Percentiles rank a stretch among this genome's conserved stretches.
Conservation (phyloP, 2,113 vertebrate genomes). For the Bujurquina vittata region DNA sequence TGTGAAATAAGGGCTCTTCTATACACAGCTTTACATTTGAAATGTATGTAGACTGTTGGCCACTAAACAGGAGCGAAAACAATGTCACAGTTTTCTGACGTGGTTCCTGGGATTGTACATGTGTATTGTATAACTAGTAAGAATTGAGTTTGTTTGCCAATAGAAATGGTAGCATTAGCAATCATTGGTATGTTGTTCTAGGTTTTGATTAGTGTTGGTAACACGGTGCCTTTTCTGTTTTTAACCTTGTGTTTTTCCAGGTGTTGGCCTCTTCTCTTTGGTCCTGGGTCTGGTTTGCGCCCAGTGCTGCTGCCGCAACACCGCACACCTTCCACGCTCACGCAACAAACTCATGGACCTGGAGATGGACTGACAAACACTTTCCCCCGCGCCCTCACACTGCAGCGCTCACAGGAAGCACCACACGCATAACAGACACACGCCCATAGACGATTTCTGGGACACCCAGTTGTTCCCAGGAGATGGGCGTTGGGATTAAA, state of each 20-base stretch:
- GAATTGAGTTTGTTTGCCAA: rapidly evolving
- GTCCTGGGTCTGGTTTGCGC: conserved; percentile 92
- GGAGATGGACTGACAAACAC: conserved; percentile 91
- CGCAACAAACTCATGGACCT: conserved; percentile 90
- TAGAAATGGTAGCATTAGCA: rapidly evolving
- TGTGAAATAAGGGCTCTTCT: background rate
- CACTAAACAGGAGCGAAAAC: background rate
- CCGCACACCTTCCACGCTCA: conserved; percentile 83
- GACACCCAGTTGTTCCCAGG: conserved; percentile 66
- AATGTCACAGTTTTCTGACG: background rate
- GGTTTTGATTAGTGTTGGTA: background rate
- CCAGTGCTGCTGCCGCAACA: conserved; percentile 91
- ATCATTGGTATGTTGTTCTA: rapidly evolving
- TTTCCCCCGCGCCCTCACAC: conserved; percentile 62
- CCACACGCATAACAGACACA: conserved; percentile 48
- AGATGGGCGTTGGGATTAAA: conserved; percentile 63
- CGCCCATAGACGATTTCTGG: conserved; percentile 68
- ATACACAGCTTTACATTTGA: background rate
- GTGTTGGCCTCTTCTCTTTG: conserved; percentile 89
- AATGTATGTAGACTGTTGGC: background rate
- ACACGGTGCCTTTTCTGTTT: background rate
- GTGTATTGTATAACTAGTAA: background rate
- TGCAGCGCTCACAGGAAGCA: conserved; percentile 64
- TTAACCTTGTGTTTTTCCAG: conserved; percentile 29
- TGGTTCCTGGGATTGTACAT: no score